Evolutionary conservation across 2,113 vertebrate genomes (phyloP), one percentile per base, ranked within the genome.

Genomic region (Pachypanchax playfairii): DNA sequence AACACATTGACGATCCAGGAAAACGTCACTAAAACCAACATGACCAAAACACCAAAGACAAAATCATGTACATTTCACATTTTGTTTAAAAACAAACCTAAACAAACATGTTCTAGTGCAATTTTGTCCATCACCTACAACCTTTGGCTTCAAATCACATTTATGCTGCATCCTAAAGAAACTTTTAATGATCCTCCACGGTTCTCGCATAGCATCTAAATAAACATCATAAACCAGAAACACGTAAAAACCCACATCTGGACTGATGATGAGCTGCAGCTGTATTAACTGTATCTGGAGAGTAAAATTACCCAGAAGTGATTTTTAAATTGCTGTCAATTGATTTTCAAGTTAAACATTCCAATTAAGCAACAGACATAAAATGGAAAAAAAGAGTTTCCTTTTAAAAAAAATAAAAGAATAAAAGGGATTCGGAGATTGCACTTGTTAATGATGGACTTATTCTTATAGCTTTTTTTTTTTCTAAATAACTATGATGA

Each of bases 91-190:
- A 35, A 3, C 17, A 35, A 64, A 49, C 52, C 42, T 75, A 78
- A 80, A 64, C 62, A 77, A 12, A 12, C 33, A n/a, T n/a, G 54
- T 49, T 82, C 75, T 86, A 85, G 83, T 87, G 83, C 84, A 86
- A 79, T 51, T 85, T 75, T 76, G 42, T 73, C 46, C n/a, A 48
- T 26, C 58, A 26, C 41, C 80, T 88, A 31, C 1, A 86, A 84
- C 73, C 90, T 91, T 92, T 91, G 90, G 90, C 83, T 90, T 91
- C 75, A 79, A 76, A 77, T 69, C 44, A 73, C 54, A 53, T 73
- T 44, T 48, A 51, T 25, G 31, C 41, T 61, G n/a, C 26, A 52
- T 58, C 57, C 58, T 73, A 74, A 62, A 59, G 38, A 79, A 43
- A n/a, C 51, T 69, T 51, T 26, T 61, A 63, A 59, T 5, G 59